Base-by-base conservation (phyloP, 2,888 invertebrate genomes). In the Yponomeuta plumbellus region DNA sequence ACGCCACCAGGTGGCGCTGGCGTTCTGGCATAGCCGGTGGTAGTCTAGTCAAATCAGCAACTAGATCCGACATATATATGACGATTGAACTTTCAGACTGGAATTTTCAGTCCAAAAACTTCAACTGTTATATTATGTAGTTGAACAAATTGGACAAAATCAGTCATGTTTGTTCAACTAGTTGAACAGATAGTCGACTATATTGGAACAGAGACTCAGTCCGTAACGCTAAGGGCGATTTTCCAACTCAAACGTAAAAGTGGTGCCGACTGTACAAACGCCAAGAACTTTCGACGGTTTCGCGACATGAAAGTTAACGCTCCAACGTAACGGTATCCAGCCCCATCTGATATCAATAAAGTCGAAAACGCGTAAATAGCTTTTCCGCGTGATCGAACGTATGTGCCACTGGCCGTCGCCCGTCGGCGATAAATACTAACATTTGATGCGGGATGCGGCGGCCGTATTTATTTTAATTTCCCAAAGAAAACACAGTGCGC, bases 391-490 rank as follows among this genome's bases (percentile, higher is more conserved):
- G 44, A 52, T 52, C 44, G 44, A 17, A 52, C 44, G 44, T 6
- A 52, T 52, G 13, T 3, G 17, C 13, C 17, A 17, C 17, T 52
- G 44, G 34, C 34, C 34, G 34, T 34, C 34, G 34, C 8, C 44
- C 44, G 44, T 17, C 44, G 44, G 44, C 17, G 17, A 52, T 52
- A 52, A 52, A 52, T 5, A 52, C 44, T 4, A 52, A 52, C 44
- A 52, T 13, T 52, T 52, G 44, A 17, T 13, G 44, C 44, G 44
- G 44, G 44, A 52, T 52, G 44, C 17, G 44, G 17, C 44, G 5
- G 44, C 13, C 44, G 44, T 52, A 52, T 52, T 52, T 52, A 52
- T 52, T 52, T 52, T 52, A 52, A 52, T 52, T 52, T 52, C 44
- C 44, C 17, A 52, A 52, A 52, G 44, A 52, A 52, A 52, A 52